Evolutionary conservation across 2,797 vertebrate species (phyloP).

Genomic region (Balearica regulorum): DNA sequence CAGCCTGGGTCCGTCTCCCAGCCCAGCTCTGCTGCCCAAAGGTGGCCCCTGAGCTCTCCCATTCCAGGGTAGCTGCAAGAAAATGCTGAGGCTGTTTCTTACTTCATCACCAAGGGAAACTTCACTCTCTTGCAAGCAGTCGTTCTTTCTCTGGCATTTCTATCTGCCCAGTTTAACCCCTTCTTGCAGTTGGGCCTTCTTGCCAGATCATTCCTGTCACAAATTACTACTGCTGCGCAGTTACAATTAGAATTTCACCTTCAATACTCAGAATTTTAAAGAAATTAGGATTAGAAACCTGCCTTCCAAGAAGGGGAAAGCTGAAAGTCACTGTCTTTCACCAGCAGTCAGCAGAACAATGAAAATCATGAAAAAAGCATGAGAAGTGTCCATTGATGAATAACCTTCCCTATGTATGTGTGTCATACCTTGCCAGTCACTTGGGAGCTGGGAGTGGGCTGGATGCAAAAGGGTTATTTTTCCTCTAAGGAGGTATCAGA

Average conservation of each 20-base stretch:
- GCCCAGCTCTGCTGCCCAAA: neutral
- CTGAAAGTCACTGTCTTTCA: neutral
- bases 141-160: neutral
- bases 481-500: neutral
- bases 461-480: neutral
- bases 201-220: neutral
- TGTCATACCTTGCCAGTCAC: neutral
- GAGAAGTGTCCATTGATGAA: neutral
- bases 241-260: neutral
- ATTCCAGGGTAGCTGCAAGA: neutral
- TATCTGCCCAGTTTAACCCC: neutral
- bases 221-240: neutral
- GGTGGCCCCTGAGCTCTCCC: neutral
- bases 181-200: neutral
- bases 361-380: neutral
- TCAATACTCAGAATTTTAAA: neutral
- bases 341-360: neutral
- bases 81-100: neutral
- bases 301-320: neutral
- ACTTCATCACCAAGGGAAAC: neutral
- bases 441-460: neutral
- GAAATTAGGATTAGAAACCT: neutral
- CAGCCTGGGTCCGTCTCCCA: too few relatives aligned
- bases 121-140: neutral
- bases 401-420: neutral